phyloP scores from a whole-genome alignment of 2,888 invertebrate species.

The Ceramica pisi region DNA sequence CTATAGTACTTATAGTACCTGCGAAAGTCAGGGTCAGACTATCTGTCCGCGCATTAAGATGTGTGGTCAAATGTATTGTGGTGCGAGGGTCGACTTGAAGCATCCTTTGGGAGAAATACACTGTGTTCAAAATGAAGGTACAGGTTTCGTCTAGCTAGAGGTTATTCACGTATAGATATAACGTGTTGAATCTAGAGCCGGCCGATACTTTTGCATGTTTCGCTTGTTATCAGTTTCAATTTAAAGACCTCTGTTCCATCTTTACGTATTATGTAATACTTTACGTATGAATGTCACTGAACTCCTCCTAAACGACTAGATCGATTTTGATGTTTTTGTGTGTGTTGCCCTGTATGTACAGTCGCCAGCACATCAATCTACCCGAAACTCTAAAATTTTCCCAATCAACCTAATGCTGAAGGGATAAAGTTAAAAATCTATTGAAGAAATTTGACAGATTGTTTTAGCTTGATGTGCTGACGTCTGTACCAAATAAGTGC shows the following conservation, averaged over 20 bases:
- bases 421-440: no score
- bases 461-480: no score
- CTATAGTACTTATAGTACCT: slow-evolving; percentile 29
- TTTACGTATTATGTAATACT: neutral
- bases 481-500: no score
- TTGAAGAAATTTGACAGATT: no score
- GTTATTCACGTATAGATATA: neutral
- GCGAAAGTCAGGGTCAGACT: slow-evolving; percentile 38
- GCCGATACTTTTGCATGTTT: neutral
- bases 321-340: no score
- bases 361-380: no score
- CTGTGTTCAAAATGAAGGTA: slow-evolving; percentile 9
- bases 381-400: no score
- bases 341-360: no score
- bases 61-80: slow-evolving; percentile 42
- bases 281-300: neutral
- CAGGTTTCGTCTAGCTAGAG: neutral
- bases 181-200: neutral
- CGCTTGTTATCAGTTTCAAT: neutral
- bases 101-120: slow-evolving; percentile 24
- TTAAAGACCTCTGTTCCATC: neutral
- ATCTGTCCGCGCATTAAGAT: slow-evolving; percentile 56
- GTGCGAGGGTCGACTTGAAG: slow-evolving; percentile 27
- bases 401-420: no score
- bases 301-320: neutral